Base-by-base conservation (phyloP, 2,888 invertebrate genomes). In the Leptopilina myrica region DNA sequence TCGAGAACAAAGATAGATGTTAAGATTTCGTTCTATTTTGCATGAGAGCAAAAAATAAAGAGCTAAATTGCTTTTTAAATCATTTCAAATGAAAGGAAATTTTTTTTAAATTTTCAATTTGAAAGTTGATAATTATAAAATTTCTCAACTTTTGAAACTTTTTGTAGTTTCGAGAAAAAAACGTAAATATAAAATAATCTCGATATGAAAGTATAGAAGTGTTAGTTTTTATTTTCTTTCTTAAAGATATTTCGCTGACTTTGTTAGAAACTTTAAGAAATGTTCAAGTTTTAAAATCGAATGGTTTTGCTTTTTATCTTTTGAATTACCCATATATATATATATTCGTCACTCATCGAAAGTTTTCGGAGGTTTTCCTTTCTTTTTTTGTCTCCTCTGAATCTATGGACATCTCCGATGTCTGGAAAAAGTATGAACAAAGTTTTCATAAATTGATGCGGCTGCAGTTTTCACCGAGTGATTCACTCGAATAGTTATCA, bases 231-330 rank as follows among this genome's bases (percentile, higher is more conserved):
- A 73, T 40, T 73, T 33, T 33, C 33, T 26, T 73, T 6, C n/a
- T 56, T 33, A 56, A 69, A 49, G 53, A 73, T 33, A 64, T 64
- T 64, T 15, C 64, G 12, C 20, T 20, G 40, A 64, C 64, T 26
- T 64, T 12, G 56, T 56, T 14, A 33, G 76, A 26, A 20, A 65
- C 15, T 69, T 77, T 40, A 43, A 76, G 26, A 53, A 73, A 64
- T 79, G 80, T 79, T 79, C 80, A 81, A 83, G 79, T 83, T 81
- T 82, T 82, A 82, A 82, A 80, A 78, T 82, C 81, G 76, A 76
- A 49, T 65, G 77, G 78, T 82, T 81, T 82, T 78, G 78, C 79
- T n/a, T 53, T 59, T 59, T 5, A 56, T 73, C 53, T 59, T 56
- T 73, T 73, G 56, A 73, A 11, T 56, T 73, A 43, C 20, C 1